phyloP scores from a whole-genome alignment of 1,140 invertebrate species.

The Drosophila nigrodunni region DNA sequence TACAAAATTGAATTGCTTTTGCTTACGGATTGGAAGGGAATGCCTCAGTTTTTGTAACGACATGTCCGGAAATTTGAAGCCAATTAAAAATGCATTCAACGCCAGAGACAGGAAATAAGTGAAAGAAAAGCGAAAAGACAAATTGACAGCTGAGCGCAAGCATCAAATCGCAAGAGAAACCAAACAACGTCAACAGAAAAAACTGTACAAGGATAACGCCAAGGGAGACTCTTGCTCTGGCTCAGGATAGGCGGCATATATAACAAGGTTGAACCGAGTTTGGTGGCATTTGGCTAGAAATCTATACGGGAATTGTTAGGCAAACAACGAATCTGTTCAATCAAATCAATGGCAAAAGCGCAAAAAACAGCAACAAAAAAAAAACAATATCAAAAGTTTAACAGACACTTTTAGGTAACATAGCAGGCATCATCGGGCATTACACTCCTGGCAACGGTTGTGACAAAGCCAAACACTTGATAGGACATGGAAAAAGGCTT shows the following conservation, averaged over 20 bases:
- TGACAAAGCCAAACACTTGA: conserved; percentile 61
- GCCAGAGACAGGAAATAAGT: conserved; percentile 69
- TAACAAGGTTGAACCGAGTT: conserved; percentile 16
- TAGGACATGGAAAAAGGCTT: conserved; percentile 71
- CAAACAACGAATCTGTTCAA: conserved; percentile 53
- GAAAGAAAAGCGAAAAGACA: conserved; percentile 52
- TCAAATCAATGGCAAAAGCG: conserved; percentile 56
- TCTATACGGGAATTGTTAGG: conserved; percentile 59
- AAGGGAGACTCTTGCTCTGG: background rate
- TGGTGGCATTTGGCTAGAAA: conserved; percentile 48
- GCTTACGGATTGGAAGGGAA: conserved; percentile 1
- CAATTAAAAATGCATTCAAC: conserved; percentile 77
- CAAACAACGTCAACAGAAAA: background rate
- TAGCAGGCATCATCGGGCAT: background rate
- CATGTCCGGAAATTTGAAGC: conserved; percentile 70
- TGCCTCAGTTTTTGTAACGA: conserved; percentile 33
- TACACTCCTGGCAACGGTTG: background rate
- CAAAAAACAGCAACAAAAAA: background rate
- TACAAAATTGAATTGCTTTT: conserved; percentile 61
- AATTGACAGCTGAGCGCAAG: conserved; percentile 63
- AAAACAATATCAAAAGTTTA: conserved; percentile 14
- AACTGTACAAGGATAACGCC: conserved; percentile 9
- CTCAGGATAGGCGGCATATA: conserved; percentile 21
- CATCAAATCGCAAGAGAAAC: conserved; percentile 29
- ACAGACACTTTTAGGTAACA: conserved; percentile 17